phyloP scores from a whole-genome alignment of 2,888 invertebrate genomes.

The Lumbricus terrestris region DNA sequence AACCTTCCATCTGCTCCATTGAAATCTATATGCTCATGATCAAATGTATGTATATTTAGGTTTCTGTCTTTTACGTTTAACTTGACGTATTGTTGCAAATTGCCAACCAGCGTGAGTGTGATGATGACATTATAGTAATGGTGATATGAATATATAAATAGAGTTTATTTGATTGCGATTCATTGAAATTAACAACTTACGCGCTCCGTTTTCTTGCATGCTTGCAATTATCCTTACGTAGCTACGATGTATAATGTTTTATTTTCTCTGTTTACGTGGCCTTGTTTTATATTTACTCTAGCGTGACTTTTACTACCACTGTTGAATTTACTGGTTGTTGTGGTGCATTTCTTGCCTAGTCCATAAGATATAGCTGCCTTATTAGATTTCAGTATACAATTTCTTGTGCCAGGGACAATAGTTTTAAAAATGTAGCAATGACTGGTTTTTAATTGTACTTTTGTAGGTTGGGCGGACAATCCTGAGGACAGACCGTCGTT shows the following conservation, averaged over 20 bases:
- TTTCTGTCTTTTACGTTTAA: neutral
- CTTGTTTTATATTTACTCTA: too few species aligned
- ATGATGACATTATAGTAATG: too few species aligned
- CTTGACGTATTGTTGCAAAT: neutral
- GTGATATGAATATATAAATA: too few species aligned
- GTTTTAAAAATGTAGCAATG: too few species aligned
- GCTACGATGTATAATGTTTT: neutral
- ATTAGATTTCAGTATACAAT: neutral
- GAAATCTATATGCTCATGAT: conserved; percentile 96
- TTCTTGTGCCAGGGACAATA: neutral
- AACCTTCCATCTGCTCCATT: conserved; percentile 88
- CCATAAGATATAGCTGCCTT: neutral
- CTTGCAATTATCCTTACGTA: neutral
- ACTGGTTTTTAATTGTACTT: neutral
- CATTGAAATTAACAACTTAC: neutral
- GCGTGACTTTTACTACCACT: too few species aligned
- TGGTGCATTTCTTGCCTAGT: too few species aligned
- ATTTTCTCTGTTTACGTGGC: neutral
- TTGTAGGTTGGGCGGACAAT: conserved; percentile 82
- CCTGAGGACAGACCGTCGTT: conserved; percentile 92
- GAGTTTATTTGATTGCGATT: neutral
- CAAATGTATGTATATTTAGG: conserved; percentile 68
- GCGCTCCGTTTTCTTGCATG: neutral
- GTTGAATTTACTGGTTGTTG: too few species aligned
- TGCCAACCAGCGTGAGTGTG: neutral